phyloP scores from a whole-genome alignment of 2,113 vertebrate species.

The human (Homo sapiens) region GRCh38 chr3:192385001-192385500 shows the following conservation, averaged over 20 bases:
- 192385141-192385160: not conserved
- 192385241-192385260: not conserved
- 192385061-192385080: not conserved
- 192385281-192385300: not conserved
- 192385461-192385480: not conserved
- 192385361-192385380: not conserved
- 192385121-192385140: not conserved
- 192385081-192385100: not conserved
- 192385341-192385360: not conserved
- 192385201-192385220: not conserved
- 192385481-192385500: not conserved
- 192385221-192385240: not conserved
- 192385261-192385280: not conserved
- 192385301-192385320: not conserved
- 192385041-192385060: not conserved
- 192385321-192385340: not conserved
- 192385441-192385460: not conserved
- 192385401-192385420: not conserved
- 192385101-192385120: not conserved
- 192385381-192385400: not conserved
- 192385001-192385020: not conserved
- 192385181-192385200: not conserved
- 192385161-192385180: not conserved
- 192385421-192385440: conserved; percentile 32
- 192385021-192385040: not conserved